phyloP scores from a whole-genome alignment of 2,888 invertebrate genomes.

The Tachina lurida region DNA sequence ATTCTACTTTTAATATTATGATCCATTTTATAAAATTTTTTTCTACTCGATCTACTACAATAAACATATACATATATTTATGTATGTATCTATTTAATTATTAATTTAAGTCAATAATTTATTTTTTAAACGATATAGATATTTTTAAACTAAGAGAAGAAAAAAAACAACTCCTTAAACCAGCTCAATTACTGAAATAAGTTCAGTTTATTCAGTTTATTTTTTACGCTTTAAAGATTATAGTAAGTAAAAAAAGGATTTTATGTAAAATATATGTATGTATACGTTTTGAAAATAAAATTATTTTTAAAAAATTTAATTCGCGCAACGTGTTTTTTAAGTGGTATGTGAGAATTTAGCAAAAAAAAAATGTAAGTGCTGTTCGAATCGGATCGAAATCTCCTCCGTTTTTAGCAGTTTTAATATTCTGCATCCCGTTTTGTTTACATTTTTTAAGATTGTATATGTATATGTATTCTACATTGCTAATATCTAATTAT shows the following conservation, averaged over 20 bases:
- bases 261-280: constrained; percentile 56
- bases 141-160: constrained; percentile 3
- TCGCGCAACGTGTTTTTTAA: too few species aligned
- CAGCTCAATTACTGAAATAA: constrained; percentile 58
- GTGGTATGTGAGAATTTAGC: neutral
- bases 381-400: too few species aligned
- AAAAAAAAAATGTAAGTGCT: too few species aligned
- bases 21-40: constrained; percentile 5
- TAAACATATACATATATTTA: neutral
- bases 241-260: constrained; percentile 6
- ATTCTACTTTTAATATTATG: neutral
- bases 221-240: constrained; percentile 56
- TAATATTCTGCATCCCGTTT: too few species aligned
- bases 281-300: constrained; percentile 46
- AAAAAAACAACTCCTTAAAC: neutral
- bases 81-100: neutral
- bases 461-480: too few species aligned
- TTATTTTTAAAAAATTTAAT: constrained; percentile 42
- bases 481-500: too few species aligned
- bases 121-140: constrained; percentile 32
- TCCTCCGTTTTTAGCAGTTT: too few species aligned
- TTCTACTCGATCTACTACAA: neutral
- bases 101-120: constrained; percentile 8
- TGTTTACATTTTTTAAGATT: too few species aligned
- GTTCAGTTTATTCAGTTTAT: constrained; percentile 56